These are phyloP conservation scores for Neelides sp. DNA, from an alignment of 1,140 invertebrate species.

Conservation along the genomic window DNA sequence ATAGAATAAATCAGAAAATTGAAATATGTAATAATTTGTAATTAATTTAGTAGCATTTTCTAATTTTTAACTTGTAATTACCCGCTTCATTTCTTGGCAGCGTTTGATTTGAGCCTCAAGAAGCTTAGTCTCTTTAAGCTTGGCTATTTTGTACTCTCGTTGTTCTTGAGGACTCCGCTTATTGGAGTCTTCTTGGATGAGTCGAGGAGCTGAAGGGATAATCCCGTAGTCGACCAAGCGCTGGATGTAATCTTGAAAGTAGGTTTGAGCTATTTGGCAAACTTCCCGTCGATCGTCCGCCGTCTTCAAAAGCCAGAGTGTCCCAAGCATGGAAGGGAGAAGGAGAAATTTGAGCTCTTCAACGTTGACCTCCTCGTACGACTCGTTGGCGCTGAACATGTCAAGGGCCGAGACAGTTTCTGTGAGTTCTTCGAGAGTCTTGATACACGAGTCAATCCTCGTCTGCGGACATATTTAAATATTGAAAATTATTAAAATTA, in stretches of 20 bases:
- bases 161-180: too few relatives aligned
- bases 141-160: too few relatives aligned
- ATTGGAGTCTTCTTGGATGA: too few relatives aligned
- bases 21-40: too few relatives aligned
- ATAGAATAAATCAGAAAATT: too few relatives aligned
- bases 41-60: too few relatives aligned
- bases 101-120: too few relatives aligned
- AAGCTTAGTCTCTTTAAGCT: too few relatives aligned
- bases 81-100: too few relatives aligned
- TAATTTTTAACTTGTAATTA: too few relatives aligned
- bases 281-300: conserved; percentile 49
- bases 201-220: too few relatives aligned
- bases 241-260: conserved; percentile 71
- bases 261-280: conserved; percentile 60
- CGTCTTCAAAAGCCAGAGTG: conserved; percentile 54
- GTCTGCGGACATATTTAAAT: conserved; percentile 47
- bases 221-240: conserved; percentile 65
- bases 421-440: conserved; percentile 61
- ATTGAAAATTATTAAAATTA: too few relatives aligned
- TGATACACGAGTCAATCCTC: conserved; percentile 54
- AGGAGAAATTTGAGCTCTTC: conserved; percentile 71
- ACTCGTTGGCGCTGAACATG: conserved; percentile 80
- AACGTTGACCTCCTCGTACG: conserved; percentile 70
- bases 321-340: conserved; percentile 67
- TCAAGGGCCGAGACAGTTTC: conserved; percentile 58